Base-by-base conservation (phyloP, 1,140 invertebrate species). In the Drosophila pectinifera region DNA sequence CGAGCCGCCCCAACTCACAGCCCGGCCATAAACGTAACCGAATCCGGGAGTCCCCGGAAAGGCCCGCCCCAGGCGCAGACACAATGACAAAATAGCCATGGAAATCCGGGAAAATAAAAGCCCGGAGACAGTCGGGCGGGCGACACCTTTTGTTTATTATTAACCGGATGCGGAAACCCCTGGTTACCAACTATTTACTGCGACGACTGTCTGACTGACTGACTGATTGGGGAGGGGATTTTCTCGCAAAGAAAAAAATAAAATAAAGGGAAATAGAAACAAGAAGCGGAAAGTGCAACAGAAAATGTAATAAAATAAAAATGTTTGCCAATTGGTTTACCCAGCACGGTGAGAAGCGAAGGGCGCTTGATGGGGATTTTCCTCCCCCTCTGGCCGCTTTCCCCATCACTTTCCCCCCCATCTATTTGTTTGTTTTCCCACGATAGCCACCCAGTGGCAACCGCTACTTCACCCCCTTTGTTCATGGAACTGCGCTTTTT, bases 61-160 rank as follows among this genome's bases (percentile, higher is more conserved):
- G 10, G 14, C 14, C 18, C 18, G 11, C 22, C 36, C 39, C 20
- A 22, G 46, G 5, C 10, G n/a, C 13, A 59, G 54, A 64, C 56
- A 43, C 36, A 22, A 62, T 34, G 36, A 39, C 43, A 34, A 34
- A 46, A 41, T 18, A 41, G 38, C 24, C 26, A 41, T n/a, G n/a
- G 43, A 24, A 62, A 67, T 39, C 28, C 58, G 42, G 36, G 28
- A 16, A 68, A 65, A 68, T 65, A 68, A 49, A 51, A 6, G 13
- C 4, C 26, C 59, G 64, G 34, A 64, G 64, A 65, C 64, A 65
- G 64, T 4, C 64, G 43, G 64, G 59, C 64, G 59, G 64, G 59
- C 59, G 64, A 65, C 59, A 65, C 43, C 64, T 68, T 51, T 65
- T 64, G 43, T 68, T 68, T 68, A 34, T 64, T 61, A 64, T 64